Percentiles rank a stretch among this genome's conserved stretches.
Conservation (phyloP, 2,113 vertebrate species). For the Anolis carolinensis region DNA sequence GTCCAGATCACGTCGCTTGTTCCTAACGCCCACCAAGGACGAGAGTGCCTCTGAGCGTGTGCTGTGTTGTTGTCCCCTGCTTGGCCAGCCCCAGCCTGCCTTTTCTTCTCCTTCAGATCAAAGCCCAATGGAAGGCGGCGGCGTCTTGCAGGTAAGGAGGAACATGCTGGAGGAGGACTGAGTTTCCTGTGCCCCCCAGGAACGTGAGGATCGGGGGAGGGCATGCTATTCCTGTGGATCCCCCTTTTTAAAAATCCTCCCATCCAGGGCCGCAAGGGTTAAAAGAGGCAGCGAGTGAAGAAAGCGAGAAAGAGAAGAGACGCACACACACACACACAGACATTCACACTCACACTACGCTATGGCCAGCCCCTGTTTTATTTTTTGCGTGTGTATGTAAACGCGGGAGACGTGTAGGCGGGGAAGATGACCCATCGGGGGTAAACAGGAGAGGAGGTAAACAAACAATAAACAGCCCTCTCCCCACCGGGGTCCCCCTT, state of each 20-base stretch:
- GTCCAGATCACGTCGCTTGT: neutral
- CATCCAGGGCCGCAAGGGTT: constrained; percentile 37
- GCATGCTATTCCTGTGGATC: no score
- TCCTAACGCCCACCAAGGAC: neutral
- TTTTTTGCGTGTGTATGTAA: neutral
- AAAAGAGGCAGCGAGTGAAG: constrained; percentile 5
- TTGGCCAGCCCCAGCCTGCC: neutral
- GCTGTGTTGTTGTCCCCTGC: constrained; percentile 36
- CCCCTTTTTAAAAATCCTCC: neutral
- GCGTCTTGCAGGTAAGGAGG: neutral
- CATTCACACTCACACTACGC: neutral
- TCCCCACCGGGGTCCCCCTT: neutral
- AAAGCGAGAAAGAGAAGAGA: no score
- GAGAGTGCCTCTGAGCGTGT: neutral
- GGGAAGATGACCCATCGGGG: neutral
- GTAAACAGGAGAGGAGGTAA: constrained; percentile 19
- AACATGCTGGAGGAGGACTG: neutral
- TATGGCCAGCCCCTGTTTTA: neutral
- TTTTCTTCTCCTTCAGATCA: neutral
- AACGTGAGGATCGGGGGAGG: no score
- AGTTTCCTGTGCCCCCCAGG: no score
- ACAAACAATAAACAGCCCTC: constrained; percentile 24
- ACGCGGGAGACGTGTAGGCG: neutral
- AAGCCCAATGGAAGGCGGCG: neutral
- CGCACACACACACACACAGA: no score